Evolutionary conservation across 2,113 vertebrate genomes (phyloP).

Genomic region (Neodon shergylaensis): DNA sequence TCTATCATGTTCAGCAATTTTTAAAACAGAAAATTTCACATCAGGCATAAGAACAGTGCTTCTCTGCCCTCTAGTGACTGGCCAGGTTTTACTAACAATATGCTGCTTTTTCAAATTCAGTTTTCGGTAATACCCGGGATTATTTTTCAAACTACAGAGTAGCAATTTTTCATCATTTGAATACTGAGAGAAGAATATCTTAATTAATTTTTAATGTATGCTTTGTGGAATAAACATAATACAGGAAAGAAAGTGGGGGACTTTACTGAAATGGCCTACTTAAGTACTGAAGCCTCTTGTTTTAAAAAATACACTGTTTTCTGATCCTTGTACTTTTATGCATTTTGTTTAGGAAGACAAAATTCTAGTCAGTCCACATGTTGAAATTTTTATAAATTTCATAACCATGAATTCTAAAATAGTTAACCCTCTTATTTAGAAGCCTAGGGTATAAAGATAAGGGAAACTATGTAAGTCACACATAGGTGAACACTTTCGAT

Average conservation of each 20-base stretch:
- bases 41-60: slow-evolving; percentile 66
- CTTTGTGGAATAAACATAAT: not conserved
- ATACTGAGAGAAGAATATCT: not conserved
- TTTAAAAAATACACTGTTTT: not conserved
- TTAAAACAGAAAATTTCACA: slow-evolving; percentile 56
- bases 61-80: slow-evolving; percentile 84
- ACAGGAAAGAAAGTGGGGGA: not conserved
- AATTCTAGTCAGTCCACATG: not conserved
- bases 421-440: slow-evolving; percentile 42
- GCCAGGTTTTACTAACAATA: slow-evolving; percentile 38
- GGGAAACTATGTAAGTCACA: not conserved
- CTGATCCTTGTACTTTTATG: slow-evolving; percentile 30
- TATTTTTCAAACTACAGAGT: not conserved
- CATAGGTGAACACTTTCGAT: not conserved
- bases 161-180: not conserved
- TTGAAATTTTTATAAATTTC: slow-evolving; percentile 33
- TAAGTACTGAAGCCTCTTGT: not conserved
- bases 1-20: slow-evolving; percentile 58
- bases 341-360: not conserved
- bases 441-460: not conserved
- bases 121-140: not conserved
- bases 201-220: slow-evolving; percentile 4
- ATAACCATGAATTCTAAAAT: not conserved
- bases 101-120: not conserved
- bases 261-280: not conserved